A percentile compares a stretch with the other conserved stretches of the same genome.
These are phyloP conservation scores for Allobates femoralis DNA, from an alignment of 2,797 vertebrate genomes.

Conservation along the genomic window DNA sequence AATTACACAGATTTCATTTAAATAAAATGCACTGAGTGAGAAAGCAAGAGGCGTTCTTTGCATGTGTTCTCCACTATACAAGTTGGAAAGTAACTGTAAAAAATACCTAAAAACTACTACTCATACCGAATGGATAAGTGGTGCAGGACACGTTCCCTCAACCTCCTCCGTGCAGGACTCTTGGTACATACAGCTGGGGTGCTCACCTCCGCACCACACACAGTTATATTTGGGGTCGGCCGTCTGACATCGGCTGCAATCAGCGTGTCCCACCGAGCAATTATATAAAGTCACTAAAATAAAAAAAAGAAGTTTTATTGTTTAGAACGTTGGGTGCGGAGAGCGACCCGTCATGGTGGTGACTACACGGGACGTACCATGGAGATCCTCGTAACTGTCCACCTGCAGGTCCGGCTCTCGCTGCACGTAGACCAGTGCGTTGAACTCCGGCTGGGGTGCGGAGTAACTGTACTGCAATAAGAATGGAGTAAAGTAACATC, in stretches of 20 bases:
- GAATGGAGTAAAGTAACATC: background rate
- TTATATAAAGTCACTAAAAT: slow-evolving; percentile 90
- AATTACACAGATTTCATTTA: background rate
- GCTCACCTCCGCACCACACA: slow-evolving; percentile 88
- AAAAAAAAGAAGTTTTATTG: slow-evolving; percentile 27
- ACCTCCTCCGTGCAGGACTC: slow-evolving; percentile 83
- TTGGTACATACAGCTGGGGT: slow-evolving; percentile 82
- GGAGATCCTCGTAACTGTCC: slow-evolving; percentile 87
- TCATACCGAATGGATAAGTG: slow-evolving; percentile 89
- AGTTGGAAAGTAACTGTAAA: too few relatives aligned
- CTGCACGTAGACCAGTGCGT: slow-evolving; percentile 88
- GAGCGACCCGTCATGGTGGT: background rate
- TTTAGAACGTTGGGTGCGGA: too few relatives aligned
- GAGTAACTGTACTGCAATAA: slow-evolving; percentile 86
- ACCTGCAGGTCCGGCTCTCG: slow-evolving; percentile 87
- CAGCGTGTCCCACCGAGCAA: slow-evolving; percentile 90
- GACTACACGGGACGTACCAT: slow-evolving; percentile 77
- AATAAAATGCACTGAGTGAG: background rate
- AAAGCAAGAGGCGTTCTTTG: background rate
- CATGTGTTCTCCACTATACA: too few relatives aligned
- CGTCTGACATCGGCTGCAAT: slow-evolving; percentile 94
- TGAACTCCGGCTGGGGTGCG: slow-evolving; percentile 83
- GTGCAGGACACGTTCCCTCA: slow-evolving; percentile 87
- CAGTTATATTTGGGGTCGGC: slow-evolving; percentile 86
- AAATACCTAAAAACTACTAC: background rate